Base-by-base conservation (phyloP, 2,113 vertebrate genomes). In the Hyperopisus bebe region DNA sequence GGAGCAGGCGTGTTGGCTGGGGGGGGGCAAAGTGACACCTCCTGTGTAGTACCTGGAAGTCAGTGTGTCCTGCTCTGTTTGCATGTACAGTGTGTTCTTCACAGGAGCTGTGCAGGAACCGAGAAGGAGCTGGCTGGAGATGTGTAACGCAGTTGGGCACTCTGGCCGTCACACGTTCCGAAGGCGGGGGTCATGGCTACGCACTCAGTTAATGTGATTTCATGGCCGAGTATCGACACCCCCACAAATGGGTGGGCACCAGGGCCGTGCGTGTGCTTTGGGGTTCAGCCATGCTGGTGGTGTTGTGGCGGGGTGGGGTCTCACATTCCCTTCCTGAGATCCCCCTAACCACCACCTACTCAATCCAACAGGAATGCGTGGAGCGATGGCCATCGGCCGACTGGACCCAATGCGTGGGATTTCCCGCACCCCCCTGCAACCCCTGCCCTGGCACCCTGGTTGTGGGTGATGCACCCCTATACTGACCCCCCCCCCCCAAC, bases 281-380 rank as follows among this genome's bases (percentile, higher is more conserved):
- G 35, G 51, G 91, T 39, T 55, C 55, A 51, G 70, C 84, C 87
- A 91, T 91, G 86, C 90, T 88, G 92, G 87, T 5, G 2, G 92
- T 92, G 93, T 93, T 91, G 93, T 91, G 15, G 7, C 0, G 39
- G 88, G 94, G 92, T 42, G 5, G 51, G 31, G 39, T 58, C 35
- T 31, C 6, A 10, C 48, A 53, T 86, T 74, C 89, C 89, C 93
- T 92, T 94, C 93, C 92, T 92, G 93, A 94, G 94, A 31, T 35
- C 93, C 92, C 88, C 44, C 89, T 55, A 24, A 7, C 55, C 21
- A 21, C 90, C 91, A 94, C 9, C 93, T 92, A 88, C 48, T 89
- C 91, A 91, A 95, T 94, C 94, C 91, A 90, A 74, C 53, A 88
- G 91, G 91, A 94, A 93, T 93, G 94, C 55, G 87, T 77, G 39